Evolutionary conservation across 2,113 vertebrate species (phyloP), one percentile per base, ranked within the genome.

Genomic region (Sylvia atricapilla): DNA sequence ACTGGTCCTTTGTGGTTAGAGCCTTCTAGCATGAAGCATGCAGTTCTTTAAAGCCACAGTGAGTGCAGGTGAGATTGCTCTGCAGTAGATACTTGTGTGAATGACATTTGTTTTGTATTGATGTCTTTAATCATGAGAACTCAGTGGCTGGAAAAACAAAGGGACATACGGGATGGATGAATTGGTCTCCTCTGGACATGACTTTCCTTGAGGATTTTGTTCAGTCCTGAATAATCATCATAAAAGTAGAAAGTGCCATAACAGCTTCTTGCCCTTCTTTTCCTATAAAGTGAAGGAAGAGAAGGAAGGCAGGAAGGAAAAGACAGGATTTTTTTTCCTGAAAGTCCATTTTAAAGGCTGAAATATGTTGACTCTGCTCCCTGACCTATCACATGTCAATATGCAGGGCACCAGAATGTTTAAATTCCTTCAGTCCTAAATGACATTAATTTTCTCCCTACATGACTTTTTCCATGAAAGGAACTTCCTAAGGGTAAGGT

Each of bases 1-100:
- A 94, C 85, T 81, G 77, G 90, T 84, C 96, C 82, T 96, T 64
- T 46, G 55, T 95, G 94, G 68, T 69, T 89, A 82, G 28, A 85
- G 76, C 43, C 63, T 88, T 58, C 84, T 94, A 84, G 66, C 81
- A 60, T 86, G 46, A 68, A 84, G 59, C 78, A 66, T 33, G 53
- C 37, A 74, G 52, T 69, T 59, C 86, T 95, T 93, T 94, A 94
- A 83, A 92, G 80, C 35, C 11, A 27, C 44, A 53, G 80, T 30
- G 52, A 89, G 68, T n/a, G 52, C 55, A 62, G 81, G 78, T 88
- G 43, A 83, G 92, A 83, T 58, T 28, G n/a, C 55, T 89, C 49
- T 63, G 70, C 74, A 90, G n/a, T 62, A 70, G 68, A 64, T 52
- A 28, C 46, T 84, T 41, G 21, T 73, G 31, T 31, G 39, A 56